These are phyloP conservation scores for Mobula hypostoma DNA, from an alignment of 2,113 vertebrate species.

Conservation along the genomic window DNA sequence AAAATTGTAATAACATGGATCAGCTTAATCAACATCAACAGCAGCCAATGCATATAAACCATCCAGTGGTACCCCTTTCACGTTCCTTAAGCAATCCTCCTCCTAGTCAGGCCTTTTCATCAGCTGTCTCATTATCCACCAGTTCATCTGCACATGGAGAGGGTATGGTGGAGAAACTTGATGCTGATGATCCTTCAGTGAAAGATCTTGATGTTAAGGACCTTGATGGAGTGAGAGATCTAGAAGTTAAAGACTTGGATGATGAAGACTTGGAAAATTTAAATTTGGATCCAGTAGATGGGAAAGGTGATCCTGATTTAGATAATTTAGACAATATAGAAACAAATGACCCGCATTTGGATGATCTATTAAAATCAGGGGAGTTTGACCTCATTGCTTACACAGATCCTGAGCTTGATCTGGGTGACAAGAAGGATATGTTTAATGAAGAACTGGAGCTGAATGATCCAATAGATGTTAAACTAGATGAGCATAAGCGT, in stretches of 20 bases:
- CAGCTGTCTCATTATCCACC: slow-evolving; percentile 48
- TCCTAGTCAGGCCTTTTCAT: slow-evolving; percentile 59
- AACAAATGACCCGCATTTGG: slow-evolving; percentile 83
- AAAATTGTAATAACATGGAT: slow-evolving; percentile 64
- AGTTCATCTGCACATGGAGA: slow-evolving; percentile 49
- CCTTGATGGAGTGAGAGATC: slow-evolving; percentile 56
- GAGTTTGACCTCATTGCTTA: slow-evolving; percentile 97
- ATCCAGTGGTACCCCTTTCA: slow-evolving; percentile 59
- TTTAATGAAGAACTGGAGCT: slow-evolving; percentile 91
- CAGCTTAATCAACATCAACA: slow-evolving; percentile 59
- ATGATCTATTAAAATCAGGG: slow-evolving; percentile 82
- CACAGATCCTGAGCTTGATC: slow-evolving; percentile 86
- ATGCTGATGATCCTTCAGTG: slow-evolving; percentile 81
- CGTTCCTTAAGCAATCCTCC: slow-evolving; percentile 71
- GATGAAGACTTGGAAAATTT: slow-evolving; percentile 90
- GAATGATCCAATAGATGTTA: slow-evolving; percentile 73
- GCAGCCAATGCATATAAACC: slow-evolving; percentile 54
- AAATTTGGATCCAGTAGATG: slow-evolving; percentile 86
- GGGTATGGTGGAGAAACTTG: slow-evolving; percentile 79
- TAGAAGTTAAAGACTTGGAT: slow-evolving; percentile 90
- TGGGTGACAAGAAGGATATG: slow-evolving; percentile 92
- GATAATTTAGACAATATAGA: slow-evolving; percentile 77
- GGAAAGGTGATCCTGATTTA: slow-evolving; percentile 80
- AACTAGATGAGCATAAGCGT: slow-evolving; percentile 55
- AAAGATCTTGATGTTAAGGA: slow-evolving; percentile 90